Evolutionary conservation across 2,113 vertebrate genomes (phyloP).

Genomic region (Sphyrna mokarran): DNA sequence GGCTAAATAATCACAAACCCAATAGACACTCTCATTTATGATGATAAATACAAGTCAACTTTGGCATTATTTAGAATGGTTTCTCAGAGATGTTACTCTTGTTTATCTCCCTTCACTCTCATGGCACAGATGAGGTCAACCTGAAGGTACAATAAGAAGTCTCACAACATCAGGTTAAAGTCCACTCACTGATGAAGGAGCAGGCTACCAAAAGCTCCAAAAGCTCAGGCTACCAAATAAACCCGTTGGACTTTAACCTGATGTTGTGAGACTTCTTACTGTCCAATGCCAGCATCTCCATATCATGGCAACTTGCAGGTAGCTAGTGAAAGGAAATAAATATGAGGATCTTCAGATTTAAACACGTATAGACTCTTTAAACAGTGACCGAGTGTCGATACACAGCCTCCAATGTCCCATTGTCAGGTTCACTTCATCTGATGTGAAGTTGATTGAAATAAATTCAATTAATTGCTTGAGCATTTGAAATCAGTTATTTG

Average conservation of each 20-base stretch:
- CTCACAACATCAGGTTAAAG: too few relatives aligned
- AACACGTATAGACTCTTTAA: neutral
- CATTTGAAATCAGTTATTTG: neutral
- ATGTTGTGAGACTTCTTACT: too few relatives aligned
- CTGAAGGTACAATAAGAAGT: too few relatives aligned
- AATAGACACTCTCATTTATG: neutral
- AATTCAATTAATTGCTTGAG: constrained; percentile 17
- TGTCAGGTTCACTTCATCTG: neutral
- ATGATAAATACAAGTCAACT: neutral
- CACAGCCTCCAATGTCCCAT: neutral
- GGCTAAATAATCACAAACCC: neutral
- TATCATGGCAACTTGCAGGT: too few relatives aligned
- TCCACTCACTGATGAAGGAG: too few relatives aligned
- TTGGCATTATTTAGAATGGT: neutral
- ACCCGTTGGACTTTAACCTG: too few relatives aligned
- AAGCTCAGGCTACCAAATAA: too few relatives aligned
- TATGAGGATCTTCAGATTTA: too few relatives aligned
- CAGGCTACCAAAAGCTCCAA: too few relatives aligned
- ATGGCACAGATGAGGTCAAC: too few relatives aligned
- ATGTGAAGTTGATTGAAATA: neutral
- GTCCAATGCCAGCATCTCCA: too few relatives aligned
- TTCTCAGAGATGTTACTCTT: neutral
- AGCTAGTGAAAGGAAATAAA: neutral
- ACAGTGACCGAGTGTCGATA: neutral
- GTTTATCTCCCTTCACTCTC: too few relatives aligned